phyloP scores from a whole-genome alignment of 2,888 invertebrate genomes.

The Alloscopus bannaensis region DNA sequence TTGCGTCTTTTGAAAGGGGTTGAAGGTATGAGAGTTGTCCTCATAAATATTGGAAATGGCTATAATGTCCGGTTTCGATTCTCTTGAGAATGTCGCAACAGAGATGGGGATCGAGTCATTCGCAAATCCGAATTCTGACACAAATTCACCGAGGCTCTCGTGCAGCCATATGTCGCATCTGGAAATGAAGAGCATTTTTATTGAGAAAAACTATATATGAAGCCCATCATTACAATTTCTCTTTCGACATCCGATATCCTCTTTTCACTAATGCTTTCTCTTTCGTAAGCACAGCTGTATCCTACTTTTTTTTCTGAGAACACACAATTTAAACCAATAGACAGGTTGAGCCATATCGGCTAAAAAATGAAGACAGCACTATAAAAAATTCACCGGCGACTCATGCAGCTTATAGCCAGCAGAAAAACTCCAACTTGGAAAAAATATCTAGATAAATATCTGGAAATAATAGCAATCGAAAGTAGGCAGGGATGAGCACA shows the following conservation, averaged over 20 bases:
- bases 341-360: too few relatives aligned
- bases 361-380: too few relatives aligned
- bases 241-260: slow-evolving; percentile 12
- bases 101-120: slow-evolving; percentile 72
- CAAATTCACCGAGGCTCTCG: slow-evolving; percentile 72
- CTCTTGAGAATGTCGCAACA: slow-evolving; percentile 71
- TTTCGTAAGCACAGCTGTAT: too few relatives aligned
- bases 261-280: not conserved
- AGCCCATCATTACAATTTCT: slow-evolving; percentile 35
- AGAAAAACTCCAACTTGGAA: too few relatives aligned
- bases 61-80: slow-evolving; percentile 72
- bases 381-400: too few relatives aligned
- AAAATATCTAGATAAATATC: too few relatives aligned
- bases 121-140: slow-evolving; percentile 72
- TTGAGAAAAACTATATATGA: slow-evolving; percentile 33
- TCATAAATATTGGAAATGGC: slow-evolving; percentile 73
- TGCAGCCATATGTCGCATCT: slow-evolving; percentile 73
- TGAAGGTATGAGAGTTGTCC: slow-evolving; percentile 71
- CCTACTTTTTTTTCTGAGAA: too few relatives aligned
- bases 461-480: too few relatives aligned
- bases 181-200: slow-evolving; percentile 47
- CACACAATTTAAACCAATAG: too few relatives aligned
- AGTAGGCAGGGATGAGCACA: slow-evolving; percentile 23
- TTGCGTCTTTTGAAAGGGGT: slow-evolving; percentile 71
- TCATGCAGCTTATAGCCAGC: too few relatives aligned